Base-by-base conservation (phyloP, 2,797 vertebrate genomes). In the Odontamblyopus rebecca region DNA sequence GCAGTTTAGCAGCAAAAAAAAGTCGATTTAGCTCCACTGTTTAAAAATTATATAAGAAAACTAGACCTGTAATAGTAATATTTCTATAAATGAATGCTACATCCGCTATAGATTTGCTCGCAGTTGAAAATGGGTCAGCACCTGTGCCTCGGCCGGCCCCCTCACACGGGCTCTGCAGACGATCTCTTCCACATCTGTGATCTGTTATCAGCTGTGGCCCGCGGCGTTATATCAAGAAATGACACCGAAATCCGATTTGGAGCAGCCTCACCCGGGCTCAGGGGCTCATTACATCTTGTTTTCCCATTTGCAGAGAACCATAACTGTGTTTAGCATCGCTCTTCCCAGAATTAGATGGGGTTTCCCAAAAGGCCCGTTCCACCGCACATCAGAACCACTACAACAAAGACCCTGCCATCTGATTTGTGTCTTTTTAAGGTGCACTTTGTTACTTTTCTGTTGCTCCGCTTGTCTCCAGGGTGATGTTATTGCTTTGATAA, bases 221-320 rank as follows among this genome's bases (percentile, higher is more conserved):
- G 6, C n/a, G 76, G 73, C 41, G 70, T 80, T 67, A 85, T 83
- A 88, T 87, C 73, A 72, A 88, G 74, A 89, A 80, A 84, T 74
- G 69, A 79, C 81, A 60, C 71, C 82, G 63, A 86, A 88, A 89
- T 88, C 82, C 68, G 11, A 86, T 90, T 90, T 85, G 29, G 67
- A 69, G 70, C 68, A 69, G 74, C 78, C 76, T 84, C 72, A 60
- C 68, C 75, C 69, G 0, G 57, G 53, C 79, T 80, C 71, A 80
- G 75, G 86, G 80, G 77, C 60, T 75, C 53, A 18, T 74, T 69
- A 88, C 88, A 92, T 89, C 82, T 54, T 9, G 68, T 89, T 89
- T 89, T 18, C 78, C 68, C 30, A 4, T 78, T 70, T 78, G 69
- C 80, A 0, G 54, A 48, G 82, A 65, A 72, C 61, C 63, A 75